A percentile compares a stretch with the other conserved stretches of the same genome.
Conservation (phyloP, 2,797 vertebrate species). For the Gorsachius magnificus region DNA sequence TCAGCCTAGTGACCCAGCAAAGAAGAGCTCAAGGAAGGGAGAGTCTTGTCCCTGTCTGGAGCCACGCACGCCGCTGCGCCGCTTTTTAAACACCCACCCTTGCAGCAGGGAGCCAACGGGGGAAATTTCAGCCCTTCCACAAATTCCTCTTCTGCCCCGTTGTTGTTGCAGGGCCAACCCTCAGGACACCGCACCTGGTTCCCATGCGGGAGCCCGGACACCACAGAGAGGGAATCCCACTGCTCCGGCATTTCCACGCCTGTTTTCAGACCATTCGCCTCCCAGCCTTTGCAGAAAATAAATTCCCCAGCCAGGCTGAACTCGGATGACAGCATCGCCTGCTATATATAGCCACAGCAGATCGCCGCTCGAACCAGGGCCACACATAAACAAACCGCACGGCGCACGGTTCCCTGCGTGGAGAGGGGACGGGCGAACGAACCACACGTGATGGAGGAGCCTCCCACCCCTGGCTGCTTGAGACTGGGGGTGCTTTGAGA, state of each 20-base stretch:
- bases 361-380: conserved; percentile 41
- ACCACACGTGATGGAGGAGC: neutral
- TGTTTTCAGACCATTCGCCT: neutral
- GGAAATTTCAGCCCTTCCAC: neutral
- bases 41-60: neutral
- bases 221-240: neutral
- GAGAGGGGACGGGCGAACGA: neutral
- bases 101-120: neutral
- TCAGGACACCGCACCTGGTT: neutral
- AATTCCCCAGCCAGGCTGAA: conserved; percentile 57
- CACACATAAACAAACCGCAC: conserved; percentile 38
- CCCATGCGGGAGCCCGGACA: neutral
- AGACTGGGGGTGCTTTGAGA: neutral
- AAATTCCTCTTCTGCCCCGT: neutral
- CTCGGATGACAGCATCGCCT: conserved; percentile 44
- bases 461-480: neutral
- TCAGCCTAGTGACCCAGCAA: neutral
- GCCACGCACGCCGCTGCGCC: rapidly evolving
- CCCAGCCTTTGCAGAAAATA: conserved; percentile 44
- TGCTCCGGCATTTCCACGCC: neutral
- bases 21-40: neutral
- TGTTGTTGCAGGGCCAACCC: neutral
- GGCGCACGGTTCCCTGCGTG: neutral
- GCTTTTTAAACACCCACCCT: neutral
- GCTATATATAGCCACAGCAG: conserved; percentile 46